phyloP scores from a whole-genome alignment of 2,888 invertebrate species.

The Apamea sordens region DNA sequence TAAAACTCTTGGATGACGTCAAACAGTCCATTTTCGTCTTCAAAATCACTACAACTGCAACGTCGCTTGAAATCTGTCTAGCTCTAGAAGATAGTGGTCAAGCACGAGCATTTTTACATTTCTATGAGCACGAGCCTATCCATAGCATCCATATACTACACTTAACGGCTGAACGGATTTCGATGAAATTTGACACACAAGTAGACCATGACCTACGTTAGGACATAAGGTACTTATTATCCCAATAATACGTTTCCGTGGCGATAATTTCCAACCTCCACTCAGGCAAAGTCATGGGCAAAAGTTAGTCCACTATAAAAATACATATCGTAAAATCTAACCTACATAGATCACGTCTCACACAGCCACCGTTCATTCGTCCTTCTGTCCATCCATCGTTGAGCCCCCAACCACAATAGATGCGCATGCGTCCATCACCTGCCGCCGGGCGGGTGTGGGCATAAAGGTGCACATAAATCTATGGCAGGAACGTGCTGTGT shows the following conservation, averaged over 20 bases:
- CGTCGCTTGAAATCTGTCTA: too few relatives aligned
- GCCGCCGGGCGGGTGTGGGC: slow-evolving; percentile 79
- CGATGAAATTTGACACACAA: background rate
- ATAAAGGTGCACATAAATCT: slow-evolving; percentile 78
- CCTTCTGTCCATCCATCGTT: slow-evolving; percentile 28
- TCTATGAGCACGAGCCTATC: too few relatives aligned
- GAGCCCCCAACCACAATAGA: slow-evolving; percentile 63
- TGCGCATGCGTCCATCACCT: slow-evolving; percentile 82
- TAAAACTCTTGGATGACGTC: background rate
- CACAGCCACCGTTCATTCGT: slow-evolving; percentile 41
- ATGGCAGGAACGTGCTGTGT: slow-evolving; percentile 74
- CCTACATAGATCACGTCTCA: slow-evolving; percentile 9
- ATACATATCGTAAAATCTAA: slow-evolving; percentile 16
- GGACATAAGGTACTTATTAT: background rate
- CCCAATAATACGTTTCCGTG: background rate
- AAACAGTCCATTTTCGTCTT: background rate
- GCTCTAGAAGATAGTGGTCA: background rate
- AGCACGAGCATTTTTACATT: too few relatives aligned
- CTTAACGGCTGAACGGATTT: background rate
- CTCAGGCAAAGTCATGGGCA: background rate
- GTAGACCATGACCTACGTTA: background rate
- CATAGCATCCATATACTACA: too few relatives aligned
- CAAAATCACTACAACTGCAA: background rate
- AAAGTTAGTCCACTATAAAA: background rate
- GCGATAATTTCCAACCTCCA: background rate